Evolutionary conservation across 2,888 invertebrate species (phyloP).

Genomic region (Ecliptopera silaceata): DNA sequence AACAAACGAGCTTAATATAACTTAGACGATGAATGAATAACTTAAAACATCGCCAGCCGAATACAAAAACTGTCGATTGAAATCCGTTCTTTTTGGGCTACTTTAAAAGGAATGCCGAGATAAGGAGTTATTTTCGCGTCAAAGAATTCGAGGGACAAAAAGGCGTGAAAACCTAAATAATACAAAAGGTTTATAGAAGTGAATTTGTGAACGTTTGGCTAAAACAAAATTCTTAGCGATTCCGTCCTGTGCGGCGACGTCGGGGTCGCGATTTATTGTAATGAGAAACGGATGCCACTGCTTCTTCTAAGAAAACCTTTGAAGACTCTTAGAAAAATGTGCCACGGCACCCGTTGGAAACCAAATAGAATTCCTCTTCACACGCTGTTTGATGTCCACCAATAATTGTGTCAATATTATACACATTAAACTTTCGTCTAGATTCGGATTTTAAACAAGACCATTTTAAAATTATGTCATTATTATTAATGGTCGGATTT

Average conservation of each 20-base stretch:
- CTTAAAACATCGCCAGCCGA: conserved; percentile 59
- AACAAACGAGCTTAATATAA: conserved; percentile 46
- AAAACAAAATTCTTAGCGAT: conserved; percentile 81
- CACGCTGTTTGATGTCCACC: conserved; percentile 34
- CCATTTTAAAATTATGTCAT: background rate
- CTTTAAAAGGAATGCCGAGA: conserved; percentile 79
- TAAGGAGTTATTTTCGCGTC: conserved; percentile 81
- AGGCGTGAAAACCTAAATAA: conserved; percentile 83
- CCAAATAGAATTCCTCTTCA: conserved; percentile 47
- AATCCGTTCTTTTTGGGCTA: conserved; percentile 71
- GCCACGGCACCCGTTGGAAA: conserved; percentile 40
- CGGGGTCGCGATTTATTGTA: conserved; percentile 77
- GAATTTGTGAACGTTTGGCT: conserved; percentile 83
- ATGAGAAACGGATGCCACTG: conserved; percentile 70
- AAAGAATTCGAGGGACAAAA: conserved; percentile 78
- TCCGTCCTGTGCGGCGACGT: conserved; percentile 83
- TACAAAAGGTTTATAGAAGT: conserved; percentile 78
- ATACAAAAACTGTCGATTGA: conserved; percentile 67
- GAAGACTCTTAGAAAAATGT: conserved; percentile 71
- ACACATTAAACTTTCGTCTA: conserved; percentile 7
- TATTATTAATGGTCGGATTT: background rate
- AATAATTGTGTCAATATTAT: conserved; percentile 19
- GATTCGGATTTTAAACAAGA: background rate
- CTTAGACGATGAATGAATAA: conserved; percentile 62
- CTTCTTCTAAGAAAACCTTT: conserved; percentile 72